Conservation (phyloP, 2,113 vertebrate species). For the Erythrolamprus reginae region DNA sequence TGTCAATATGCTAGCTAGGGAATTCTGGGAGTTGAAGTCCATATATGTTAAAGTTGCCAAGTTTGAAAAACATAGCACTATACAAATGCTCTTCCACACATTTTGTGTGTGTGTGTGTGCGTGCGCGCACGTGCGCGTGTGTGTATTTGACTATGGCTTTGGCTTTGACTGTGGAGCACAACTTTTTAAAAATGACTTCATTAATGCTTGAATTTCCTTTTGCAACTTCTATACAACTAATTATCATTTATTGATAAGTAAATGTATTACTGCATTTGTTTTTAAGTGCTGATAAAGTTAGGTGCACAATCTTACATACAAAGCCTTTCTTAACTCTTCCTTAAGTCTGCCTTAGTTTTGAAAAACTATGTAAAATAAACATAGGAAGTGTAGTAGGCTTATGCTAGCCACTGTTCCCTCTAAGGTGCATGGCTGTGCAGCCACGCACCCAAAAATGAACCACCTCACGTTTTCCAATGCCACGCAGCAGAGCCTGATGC, state of each 20-base stretch:
- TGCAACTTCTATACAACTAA: not conserved
- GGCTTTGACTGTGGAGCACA: not conserved
- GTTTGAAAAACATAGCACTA: not conserved
- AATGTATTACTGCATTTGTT: not conserved
- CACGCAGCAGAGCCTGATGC: too few relatives aligned
- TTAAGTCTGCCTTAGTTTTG: not conserved
- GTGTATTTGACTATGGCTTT: not conserved
- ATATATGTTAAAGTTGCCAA: not conserved
- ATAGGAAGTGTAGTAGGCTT: too few relatives aligned
- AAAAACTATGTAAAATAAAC: not conserved
- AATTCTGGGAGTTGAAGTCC: not conserved
- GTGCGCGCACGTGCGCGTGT: too few relatives aligned
- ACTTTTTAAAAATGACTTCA: not conserved
- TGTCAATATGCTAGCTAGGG: not conserved
- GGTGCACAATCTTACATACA: not conserved
- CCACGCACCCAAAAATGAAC: too few relatives aligned
- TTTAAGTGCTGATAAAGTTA: constrained; percentile 10
- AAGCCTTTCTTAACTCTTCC: too few relatives aligned
- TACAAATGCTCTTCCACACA: not conserved
- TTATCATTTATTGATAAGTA: not conserved
- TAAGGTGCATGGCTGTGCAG: too few relatives aligned
- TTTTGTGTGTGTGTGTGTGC: too few relatives aligned
- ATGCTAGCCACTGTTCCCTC: too few relatives aligned
- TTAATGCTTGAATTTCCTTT: not conserved
- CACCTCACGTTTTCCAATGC: too few relatives aligned